Base-by-base conservation (phyloP, 2,888 invertebrate genomes). In the Lycaena phlaeas region DNA sequence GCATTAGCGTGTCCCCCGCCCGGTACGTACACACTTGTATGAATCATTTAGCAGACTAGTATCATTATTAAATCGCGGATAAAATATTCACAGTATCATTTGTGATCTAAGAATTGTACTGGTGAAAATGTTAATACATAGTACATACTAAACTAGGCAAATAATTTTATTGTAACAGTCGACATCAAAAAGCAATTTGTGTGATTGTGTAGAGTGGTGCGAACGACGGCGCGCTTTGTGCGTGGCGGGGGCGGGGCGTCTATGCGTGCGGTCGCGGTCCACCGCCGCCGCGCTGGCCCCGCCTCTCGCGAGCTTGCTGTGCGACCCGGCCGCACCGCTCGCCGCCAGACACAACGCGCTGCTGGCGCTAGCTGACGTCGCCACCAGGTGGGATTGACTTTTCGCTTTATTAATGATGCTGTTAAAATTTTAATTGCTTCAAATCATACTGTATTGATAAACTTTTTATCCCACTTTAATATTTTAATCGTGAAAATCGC, bases 261-360 rank as follows among this genome's bases (percentile, higher is more conserved):
- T 91, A 56, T 88, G 89, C 54, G 64, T 91, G 48, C 87, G 90
- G 44, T 86, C 91, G 61, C 88, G 90, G 42, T 71, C 64, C 9
- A 62, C 88, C 27, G 92, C 92, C 9, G 87, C 86, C 48, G 78
- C 78, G 44, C 85, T 87, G 41, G 87, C 91, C 44, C 89, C 90
- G 14, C 82, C 87, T 38, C 72, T 92, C 41, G 90, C 89, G 1
- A 64, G 74, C 36, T 74, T 91, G 50, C 76, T 92, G 57, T 82
- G 84, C 37, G 56, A 56, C 44, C 54, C 61, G 10, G 61, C 65
- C n/a, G 70, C 70, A 29, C 85, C 87, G 43, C 66, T 84, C 14
- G 70, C 85, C 12, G 81, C 92, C 5, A 75, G 90, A 27, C 86
- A 90, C 62, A 92, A 92, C 71, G 86, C 91, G 18, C 86, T 92